Conservation (phyloP, 2,113 vertebrate species). For the Phasianus colchicus region DNA sequence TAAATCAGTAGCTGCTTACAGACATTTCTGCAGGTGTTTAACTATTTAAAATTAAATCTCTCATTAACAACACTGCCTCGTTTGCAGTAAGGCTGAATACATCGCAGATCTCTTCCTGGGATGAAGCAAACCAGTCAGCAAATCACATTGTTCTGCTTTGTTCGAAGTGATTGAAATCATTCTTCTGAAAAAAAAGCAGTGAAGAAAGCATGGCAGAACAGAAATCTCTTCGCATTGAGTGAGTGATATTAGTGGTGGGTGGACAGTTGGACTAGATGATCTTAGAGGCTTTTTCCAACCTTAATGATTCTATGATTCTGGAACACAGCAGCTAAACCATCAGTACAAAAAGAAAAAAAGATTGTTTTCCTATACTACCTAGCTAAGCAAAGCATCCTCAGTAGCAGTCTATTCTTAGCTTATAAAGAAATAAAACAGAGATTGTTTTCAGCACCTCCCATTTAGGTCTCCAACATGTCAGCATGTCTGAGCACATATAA, state of each 20-base stretch:
- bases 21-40: conserved; percentile 6
- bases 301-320: no score
- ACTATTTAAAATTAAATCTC: conserved; percentile 9
- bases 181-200: neutral
- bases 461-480: neutral
- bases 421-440: neutral
- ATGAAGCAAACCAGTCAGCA: neutral
- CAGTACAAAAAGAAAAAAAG: fast-evolving
- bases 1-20: neutral
- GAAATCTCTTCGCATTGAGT: neutral
- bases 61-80: neutral
- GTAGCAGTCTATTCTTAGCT: neutral
- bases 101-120: neutral
- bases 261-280: no score
- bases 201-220: neutral
- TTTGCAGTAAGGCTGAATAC: neutral
- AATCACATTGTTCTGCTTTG: neutral
- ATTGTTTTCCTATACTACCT: neutral
- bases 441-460: neutral
- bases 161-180: neutral
- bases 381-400: neutral
- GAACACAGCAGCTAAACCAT: neutral
- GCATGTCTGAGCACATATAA: neutral
- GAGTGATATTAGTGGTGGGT: no score
- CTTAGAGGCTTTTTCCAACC: no score